Conservation (phyloP, 1,140 invertebrate genomes). For the Laodelphax striatellus region DNA sequence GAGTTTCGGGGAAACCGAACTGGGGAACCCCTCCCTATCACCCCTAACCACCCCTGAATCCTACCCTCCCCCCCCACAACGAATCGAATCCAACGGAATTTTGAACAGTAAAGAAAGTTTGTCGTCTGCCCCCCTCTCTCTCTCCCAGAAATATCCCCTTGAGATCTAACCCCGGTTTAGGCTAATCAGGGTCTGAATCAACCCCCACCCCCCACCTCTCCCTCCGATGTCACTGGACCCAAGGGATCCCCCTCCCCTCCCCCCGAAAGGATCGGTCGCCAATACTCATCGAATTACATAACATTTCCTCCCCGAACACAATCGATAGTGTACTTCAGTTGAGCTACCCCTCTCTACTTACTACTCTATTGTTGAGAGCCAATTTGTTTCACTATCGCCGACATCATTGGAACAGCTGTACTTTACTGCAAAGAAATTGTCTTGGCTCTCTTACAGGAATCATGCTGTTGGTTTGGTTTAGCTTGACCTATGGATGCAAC, state of each 20-base stretch:
- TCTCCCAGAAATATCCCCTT: background rate
- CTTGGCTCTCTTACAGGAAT: too few species aligned
- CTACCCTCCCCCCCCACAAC: background rate
- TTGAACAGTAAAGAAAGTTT: background rate
- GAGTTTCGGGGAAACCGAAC: too few species aligned
- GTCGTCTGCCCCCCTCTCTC: background rate
- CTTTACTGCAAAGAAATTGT: too few species aligned
- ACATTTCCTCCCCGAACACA: background rate
- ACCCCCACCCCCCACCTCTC: background rate
- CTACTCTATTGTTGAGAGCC: too few species aligned
- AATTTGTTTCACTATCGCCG: too few species aligned
- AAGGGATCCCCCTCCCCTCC: too few species aligned
- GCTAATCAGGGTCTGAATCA: background rate
- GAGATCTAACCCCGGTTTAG: background rate
- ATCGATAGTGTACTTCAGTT: too few species aligned
- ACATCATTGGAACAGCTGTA: too few species aligned
- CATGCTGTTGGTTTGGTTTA: too few species aligned
- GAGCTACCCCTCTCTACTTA: too few species aligned
- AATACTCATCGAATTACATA: background rate
- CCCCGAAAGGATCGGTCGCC: background rate
- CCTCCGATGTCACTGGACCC: background rate
- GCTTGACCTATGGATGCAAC: too few species aligned
- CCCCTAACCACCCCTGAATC: background rate
- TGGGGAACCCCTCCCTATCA: too few species aligned
- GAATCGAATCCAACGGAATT: background rate